Conservation (phyloP, 2,888 invertebrate species). For the Nomada fabriciana region DNA sequence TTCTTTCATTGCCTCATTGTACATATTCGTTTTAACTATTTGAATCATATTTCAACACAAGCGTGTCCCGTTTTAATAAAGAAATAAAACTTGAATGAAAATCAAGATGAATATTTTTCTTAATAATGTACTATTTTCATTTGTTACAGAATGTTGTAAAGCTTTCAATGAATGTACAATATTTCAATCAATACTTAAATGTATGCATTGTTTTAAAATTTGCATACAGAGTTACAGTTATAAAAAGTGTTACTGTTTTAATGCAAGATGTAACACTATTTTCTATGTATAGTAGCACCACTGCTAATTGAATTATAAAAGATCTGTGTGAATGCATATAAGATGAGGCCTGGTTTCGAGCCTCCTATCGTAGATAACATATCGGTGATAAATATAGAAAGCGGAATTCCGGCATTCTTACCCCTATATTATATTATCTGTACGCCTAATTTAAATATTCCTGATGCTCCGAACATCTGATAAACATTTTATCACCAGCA, state of each 20-base stretch:
- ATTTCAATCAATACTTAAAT: background rate
- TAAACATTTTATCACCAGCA: background rate
- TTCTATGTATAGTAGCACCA: background rate
- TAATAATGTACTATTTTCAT: too few relatives aligned
- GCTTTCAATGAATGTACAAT: too few relatives aligned
- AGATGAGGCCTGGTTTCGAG: conserved; percentile 11
- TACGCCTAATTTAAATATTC: background rate
- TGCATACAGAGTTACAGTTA: background rate
- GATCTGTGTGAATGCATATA: conserved; percentile 8
- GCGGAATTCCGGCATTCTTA: conserved; percentile 17
- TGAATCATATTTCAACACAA: background rate
- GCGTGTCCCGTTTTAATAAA: too few relatives aligned
- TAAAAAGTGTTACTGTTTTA: too few relatives aligned
- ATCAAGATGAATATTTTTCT: too few relatives aligned
- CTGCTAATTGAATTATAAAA: conserved; percentile 13
- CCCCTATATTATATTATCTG: conserved; percentile 10
- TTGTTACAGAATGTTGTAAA: too few relatives aligned
- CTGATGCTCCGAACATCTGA: background rate
- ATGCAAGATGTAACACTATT: background rate
- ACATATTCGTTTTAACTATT: background rate
- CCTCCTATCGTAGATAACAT: conserved; percentile 42
- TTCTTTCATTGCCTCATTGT: background rate
- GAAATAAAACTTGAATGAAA: too few relatives aligned
- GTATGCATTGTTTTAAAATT: too few relatives aligned
- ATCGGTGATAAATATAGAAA: conserved; percentile 40